Percentiles rank a stretch among this genome's conserved stretches.
phyloP scores from a whole-genome alignment of 2,113 vertebrate species.

The Vidua macroura region DNA sequence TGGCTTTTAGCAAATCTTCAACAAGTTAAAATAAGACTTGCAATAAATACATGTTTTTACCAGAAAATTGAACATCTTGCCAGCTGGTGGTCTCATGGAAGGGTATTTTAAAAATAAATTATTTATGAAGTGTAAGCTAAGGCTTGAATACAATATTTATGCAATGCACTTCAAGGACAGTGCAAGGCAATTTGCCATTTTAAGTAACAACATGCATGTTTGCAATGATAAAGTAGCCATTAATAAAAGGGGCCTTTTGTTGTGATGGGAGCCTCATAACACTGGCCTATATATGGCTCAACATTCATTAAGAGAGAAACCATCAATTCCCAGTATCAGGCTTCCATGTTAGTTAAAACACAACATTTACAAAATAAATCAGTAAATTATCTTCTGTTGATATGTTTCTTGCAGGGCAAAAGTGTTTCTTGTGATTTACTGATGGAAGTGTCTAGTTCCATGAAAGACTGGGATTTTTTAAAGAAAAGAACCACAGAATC shows the following conservation, averaged over 20 bases:
- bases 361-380: background rate
- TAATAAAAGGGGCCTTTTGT: constrained; percentile 13
- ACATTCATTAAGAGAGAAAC: background rate
- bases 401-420: background rate
- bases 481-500: background rate
- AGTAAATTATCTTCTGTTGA: background rate
- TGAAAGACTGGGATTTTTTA: background rate
- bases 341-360: background rate
- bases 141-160: constrained; percentile 76
- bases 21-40: constrained; percentile 56
- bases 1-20: constrained; percentile 71
- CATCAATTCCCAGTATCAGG: background rate
- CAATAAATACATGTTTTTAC: constrained; percentile 72
- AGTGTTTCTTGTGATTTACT: background rate
- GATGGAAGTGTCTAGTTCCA: background rate
- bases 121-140: constrained; percentile 75
- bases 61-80: constrained; percentile 66
- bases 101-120: constrained; percentile 71
- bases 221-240: constrained; percentile 52
- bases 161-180: constrained; percentile 68
- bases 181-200: constrained; percentile 62
- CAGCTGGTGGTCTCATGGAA: constrained; percentile 59
- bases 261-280: constrained; percentile 14
- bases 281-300: background rate
- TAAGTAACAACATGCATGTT: constrained; percentile 60